Base-by-base conservation (phyloP, 2,113 vertebrate genomes). In the Nesoenas mayeri region DNA sequence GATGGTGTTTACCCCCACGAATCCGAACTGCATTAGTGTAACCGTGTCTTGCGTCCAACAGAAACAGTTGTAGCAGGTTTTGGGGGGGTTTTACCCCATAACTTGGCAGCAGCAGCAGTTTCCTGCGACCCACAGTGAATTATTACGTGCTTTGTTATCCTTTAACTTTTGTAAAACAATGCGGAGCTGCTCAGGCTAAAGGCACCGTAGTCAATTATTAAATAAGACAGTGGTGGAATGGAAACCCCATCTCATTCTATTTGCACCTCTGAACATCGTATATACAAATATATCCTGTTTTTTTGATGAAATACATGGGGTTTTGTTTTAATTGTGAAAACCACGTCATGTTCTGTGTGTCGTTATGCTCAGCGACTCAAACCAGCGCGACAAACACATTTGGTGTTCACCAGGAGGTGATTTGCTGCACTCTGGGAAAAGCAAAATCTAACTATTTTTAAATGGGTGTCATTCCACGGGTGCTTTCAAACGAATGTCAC, bases 141-240 rank as follows among this genome's bases (percentile, higher is more conserved):
- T 29, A 86, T 88, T 66, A 78, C 3, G 4, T 2, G 34, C 18
- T 93, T 31, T 44, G 94, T 97, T 92, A 93, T 29, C 61, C 69
- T 95, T 95, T 95, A 95, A 95, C 96, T 81, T 28, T 1, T 16
- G 77, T 19, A 51, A 65, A 91, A 66, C 88, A 86, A 79, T 4
- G 3, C 11, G 16, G 1, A 54, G 72, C 8, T 70, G 86, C 83
- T 66, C 60, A 31, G 66, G 81, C 56, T 66, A 21, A 48, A 58
- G 25, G 86, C 80, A 32, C 25, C 1, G 0, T 1, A 44, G 94
- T 94, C n/a, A 97, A 95, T 95, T 57, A 97, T 94, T 95, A 92
- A 95, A 70, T 13, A 18, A 73, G 82, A 19, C 0, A 0, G 0
- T 2, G 18, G 58, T 19, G 28, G 64, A 42, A 34, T 21, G 38